Conservation (phyloP, 2,888 invertebrate genomes). For the Allacma fusca region DNA sequence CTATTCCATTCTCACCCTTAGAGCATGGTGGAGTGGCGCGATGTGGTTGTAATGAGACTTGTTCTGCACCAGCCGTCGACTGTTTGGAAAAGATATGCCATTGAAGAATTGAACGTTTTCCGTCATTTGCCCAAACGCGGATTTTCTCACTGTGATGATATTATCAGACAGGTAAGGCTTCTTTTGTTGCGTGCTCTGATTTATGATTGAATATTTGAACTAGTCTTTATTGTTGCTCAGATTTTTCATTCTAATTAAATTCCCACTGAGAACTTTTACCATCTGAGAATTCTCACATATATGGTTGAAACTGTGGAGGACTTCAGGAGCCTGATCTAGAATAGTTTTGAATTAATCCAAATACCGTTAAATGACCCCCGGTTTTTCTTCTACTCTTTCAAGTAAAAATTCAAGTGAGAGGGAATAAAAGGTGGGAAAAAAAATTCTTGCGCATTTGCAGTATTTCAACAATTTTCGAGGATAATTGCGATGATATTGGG, state of each 20-base stretch:
- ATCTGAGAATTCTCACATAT: too few relatives aligned
- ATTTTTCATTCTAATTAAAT: too few relatives aligned
- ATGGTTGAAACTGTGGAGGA: too few relatives aligned
- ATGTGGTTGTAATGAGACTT: constrained; percentile 63
- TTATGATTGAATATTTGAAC: constrained; percentile 1
- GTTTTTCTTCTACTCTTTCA: neutral
- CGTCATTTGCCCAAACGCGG: constrained; percentile 58
- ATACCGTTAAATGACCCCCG: too few relatives aligned
- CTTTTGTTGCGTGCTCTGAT: neutral
- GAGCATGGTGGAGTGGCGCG: constrained; percentile 63
- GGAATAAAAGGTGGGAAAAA: neutral
- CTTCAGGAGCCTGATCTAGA: too few relatives aligned
- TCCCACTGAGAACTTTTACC: too few relatives aligned
- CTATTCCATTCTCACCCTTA: constrained; percentile 38
- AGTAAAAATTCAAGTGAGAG: neutral
- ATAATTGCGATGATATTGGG: too few relatives aligned
- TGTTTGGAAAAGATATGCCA: constrained; percentile 64
- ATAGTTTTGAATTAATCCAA: too few relatives aligned
- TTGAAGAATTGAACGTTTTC: constrained; percentile 64
- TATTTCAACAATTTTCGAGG: too few relatives aligned
- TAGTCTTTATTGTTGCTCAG: neutral
- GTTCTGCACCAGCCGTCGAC: constrained; percentile 65
- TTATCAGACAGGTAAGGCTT: constrained; percentile 50
- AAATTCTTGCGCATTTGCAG: neutral
- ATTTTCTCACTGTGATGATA: constrained; percentile 53